Conservation (phyloP, 2,888 invertebrate genomes). For the Lamellibrachia satsuma region DNA sequence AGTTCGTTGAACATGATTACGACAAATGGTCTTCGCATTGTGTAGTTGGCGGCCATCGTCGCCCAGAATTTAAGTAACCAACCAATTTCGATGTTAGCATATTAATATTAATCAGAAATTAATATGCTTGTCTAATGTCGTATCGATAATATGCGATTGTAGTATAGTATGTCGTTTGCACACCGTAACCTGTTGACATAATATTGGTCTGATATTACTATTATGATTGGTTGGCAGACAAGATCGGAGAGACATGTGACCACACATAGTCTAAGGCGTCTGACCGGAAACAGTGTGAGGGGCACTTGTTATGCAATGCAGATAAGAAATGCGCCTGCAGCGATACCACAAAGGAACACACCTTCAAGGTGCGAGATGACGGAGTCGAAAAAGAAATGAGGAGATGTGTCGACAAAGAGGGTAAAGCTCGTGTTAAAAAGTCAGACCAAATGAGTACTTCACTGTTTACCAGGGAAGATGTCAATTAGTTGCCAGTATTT, state of each 20-base stretch:
- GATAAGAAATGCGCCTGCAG: not conserved
- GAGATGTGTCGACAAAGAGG: constrained; percentile 12
- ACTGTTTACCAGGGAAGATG: too few species aligned
- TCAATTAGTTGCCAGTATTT: too few species aligned
- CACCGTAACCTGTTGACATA: not conserved
- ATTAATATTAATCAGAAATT: too few species aligned
- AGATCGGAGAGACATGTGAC: not conserved
- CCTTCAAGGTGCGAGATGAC: not conserved
- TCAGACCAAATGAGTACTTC: too few species aligned
- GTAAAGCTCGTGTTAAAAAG: not conserved
- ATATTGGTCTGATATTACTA: not conserved
- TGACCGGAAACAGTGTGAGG: not conserved
- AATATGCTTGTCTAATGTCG: too few species aligned
- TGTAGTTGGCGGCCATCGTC: too few species aligned
- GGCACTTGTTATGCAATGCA: not conserved
- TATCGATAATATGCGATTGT: too few species aligned
- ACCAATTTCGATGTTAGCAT: too few species aligned
- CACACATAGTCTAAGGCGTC: not conserved
- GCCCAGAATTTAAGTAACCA: too few species aligned
- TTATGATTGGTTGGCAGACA: not conserved
- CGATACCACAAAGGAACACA: not conserved
- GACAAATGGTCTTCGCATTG: too few species aligned
- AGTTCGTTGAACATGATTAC: too few species aligned
- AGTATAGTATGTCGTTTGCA: too few species aligned
- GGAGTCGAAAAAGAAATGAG: not conserved